These are phyloP conservation scores for Oxystoma pomonae DNA, from an alignment of 2,888 invertebrate species.

Conservation along the genomic window DNA sequence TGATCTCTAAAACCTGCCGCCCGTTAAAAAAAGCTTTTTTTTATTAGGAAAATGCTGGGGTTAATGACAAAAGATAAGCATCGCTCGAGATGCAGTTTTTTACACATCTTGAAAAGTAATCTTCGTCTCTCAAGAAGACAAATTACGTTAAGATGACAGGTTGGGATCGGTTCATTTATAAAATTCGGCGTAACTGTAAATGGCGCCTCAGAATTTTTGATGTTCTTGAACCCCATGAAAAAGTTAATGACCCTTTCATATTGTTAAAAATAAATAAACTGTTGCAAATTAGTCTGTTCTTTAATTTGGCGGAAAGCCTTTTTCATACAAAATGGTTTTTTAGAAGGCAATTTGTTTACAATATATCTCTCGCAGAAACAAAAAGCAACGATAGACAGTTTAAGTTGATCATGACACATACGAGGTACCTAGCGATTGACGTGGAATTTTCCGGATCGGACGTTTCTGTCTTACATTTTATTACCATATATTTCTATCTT, in stretches of 20 bases:
- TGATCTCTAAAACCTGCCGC: too few species aligned
- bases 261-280: neutral
- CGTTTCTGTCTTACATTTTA: too few species aligned
- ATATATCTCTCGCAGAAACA: too few species aligned
- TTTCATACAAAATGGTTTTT: neutral
- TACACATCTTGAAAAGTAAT: neutral
- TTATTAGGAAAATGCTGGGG: too few species aligned
- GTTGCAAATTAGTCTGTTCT: neutral
- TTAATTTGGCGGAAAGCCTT: neutral
- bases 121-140: neutral
- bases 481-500: too few species aligned
- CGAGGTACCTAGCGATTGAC: too few species aligned
- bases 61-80: neutral
- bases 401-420: too few species aligned
- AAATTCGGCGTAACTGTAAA: neutral
- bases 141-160: neutral
- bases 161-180: neutral
- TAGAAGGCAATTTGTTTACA: neutral
- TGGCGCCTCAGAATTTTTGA: neutral
- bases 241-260: neutral
- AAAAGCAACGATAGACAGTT: too few species aligned
- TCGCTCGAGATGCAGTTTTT: neutral
- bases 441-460: too few species aligned
- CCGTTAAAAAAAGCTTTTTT: too few species aligned
- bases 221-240: neutral